These are phyloP conservation scores for Melitaea cinxia DNA, from an alignment of 1,140 invertebrate species.

Conservation along the genomic window DNA sequence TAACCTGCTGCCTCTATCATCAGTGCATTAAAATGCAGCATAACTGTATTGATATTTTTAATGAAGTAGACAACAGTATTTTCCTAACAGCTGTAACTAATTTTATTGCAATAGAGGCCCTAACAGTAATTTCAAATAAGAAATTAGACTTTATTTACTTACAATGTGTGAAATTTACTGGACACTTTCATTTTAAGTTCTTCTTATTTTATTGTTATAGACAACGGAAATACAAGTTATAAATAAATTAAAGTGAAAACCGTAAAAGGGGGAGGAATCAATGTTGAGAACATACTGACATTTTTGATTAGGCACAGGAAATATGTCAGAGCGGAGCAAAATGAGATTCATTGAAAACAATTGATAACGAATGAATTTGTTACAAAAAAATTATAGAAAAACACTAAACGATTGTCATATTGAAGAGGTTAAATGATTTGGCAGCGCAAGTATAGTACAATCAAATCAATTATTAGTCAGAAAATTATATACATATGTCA, in stretches of 20 bases:
- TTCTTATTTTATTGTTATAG: neutral
- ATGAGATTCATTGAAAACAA: neutral
- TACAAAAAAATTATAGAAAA: constrained; percentile 5
- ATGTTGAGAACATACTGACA: neutral
- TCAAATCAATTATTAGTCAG: constrained; percentile 5
- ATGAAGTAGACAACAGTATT: too few species aligned
- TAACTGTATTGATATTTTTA: too few species aligned
- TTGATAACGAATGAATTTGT: constrained; percentile 1
- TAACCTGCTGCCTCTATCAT: too few species aligned
- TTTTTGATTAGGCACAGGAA: constrained; percentile 18
- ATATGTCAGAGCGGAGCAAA: constrained; percentile 6
- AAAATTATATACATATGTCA: neutral
- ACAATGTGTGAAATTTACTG: neutral
- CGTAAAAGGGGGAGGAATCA: constrained; percentile 1
- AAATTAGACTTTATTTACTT: neutral
- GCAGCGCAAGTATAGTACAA: constrained; percentile 11
- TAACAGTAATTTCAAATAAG: too few species aligned
- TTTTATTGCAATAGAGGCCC: too few species aligned
- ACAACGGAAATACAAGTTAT: neutral
- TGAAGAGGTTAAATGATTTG: constrained; percentile 39
- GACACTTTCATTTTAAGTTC: neutral
- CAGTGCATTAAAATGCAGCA: too few species aligned
- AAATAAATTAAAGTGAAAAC: neutral
- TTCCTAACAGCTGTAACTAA: too few species aligned
- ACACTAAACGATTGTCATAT: constrained; percentile 16